phyloP scores from a whole-genome alignment of 2,888 invertebrate species.

The Polymixis flavicincta region DNA sequence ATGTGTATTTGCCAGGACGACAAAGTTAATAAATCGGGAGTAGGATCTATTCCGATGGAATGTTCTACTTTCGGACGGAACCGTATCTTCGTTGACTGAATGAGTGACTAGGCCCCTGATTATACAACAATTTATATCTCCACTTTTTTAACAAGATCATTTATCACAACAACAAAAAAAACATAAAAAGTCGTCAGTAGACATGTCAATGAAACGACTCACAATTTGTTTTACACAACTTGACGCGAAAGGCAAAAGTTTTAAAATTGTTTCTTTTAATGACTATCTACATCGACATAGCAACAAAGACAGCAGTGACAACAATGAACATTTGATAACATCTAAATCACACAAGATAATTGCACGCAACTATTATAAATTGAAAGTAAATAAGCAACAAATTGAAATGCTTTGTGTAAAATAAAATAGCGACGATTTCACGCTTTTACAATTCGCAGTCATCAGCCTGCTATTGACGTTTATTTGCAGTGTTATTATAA shows the following conservation, averaged over 20 bases:
- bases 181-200: background rate
- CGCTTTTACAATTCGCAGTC: slow-evolving; percentile 61
- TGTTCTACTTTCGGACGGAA: no score
- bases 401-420: slow-evolving; percentile 68
- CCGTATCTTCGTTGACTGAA: no score
- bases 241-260: background rate
- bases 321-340: slow-evolving; percentile 67
- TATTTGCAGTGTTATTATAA: slow-evolving; percentile 43
- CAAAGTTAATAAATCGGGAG: no score
- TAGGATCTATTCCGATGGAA: no score
- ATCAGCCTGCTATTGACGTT: slow-evolving; percentile 19
- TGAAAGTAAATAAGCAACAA: slow-evolving; percentile 71
- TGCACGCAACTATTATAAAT: slow-evolving; percentile 63
- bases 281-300: background rate
- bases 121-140: background rate
- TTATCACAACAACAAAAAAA: background rate
- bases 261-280: slow-evolving; percentile 12
- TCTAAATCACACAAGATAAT: slow-evolving; percentile 68
- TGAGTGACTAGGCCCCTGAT: background rate
- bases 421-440: slow-evolving; percentile 64
- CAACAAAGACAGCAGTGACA: slow-evolving; percentile 29
- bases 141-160: background rate
- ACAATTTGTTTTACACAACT: background rate
- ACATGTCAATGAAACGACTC: background rate
- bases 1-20: no score